These are phyloP conservation scores for Alfaro cultratus DNA, from an alignment of 2,797 vertebrate genomes.

Conservation along the genomic window DNA sequence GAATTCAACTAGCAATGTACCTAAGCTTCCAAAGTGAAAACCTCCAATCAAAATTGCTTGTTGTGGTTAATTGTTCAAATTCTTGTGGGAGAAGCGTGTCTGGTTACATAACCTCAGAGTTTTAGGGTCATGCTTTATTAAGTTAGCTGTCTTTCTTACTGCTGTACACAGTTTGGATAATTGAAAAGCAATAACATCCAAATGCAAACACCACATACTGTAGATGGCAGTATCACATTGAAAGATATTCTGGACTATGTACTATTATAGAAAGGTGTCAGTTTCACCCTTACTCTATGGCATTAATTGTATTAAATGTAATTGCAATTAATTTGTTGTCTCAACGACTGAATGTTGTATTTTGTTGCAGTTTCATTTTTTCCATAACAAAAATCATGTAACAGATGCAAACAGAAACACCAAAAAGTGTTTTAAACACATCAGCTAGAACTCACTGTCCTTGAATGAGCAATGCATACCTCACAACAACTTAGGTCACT, in stretches of 20 bases:
- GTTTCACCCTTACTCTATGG: neutral
- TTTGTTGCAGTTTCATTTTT: neutral
- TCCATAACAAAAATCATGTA: neutral
- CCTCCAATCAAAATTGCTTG: neutral
- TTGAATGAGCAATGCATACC: neutral
- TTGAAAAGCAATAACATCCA: neutral
- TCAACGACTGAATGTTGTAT: neutral
- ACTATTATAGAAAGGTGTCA: neutral
- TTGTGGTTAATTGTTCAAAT: constrained; percentile 4
- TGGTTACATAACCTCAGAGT: neutral
- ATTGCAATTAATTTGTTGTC: neutral
- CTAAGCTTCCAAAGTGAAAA: neutral
- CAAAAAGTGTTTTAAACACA: neutral
- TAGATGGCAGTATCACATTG: neutral
- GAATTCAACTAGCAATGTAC: neutral
- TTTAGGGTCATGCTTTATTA: neutral
- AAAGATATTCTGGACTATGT: neutral
- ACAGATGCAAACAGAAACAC: neutral
- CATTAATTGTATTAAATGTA: neutral
- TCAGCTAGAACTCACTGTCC: neutral
- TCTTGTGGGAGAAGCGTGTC: neutral
- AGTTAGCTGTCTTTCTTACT: neutral
- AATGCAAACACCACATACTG: neutral
- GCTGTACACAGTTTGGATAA: neutral
- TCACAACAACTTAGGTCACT: neutral